These are phyloP conservation scores for Lasioglossum calceatum DNA, from an alignment of 2,888 invertebrate genomes.

Conservation along the genomic window DNA sequence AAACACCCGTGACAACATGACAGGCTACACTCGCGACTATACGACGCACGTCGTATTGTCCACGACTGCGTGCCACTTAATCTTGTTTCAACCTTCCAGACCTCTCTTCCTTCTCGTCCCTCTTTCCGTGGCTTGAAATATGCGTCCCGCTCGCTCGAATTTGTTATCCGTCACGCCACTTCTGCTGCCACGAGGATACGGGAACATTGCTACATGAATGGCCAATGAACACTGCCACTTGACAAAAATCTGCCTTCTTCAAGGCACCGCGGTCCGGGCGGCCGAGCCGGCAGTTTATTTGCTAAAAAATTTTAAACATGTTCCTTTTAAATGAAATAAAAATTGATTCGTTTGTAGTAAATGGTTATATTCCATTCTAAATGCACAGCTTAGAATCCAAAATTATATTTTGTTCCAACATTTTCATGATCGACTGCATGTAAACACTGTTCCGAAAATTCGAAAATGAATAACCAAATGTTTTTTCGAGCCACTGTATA, in stretches of 20 bases:
- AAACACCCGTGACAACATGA: slow-evolving; percentile 60
- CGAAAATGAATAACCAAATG: not conserved
- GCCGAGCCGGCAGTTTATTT: too few relatives aligned
- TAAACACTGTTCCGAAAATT: not conserved
- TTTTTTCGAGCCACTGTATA: not conserved
- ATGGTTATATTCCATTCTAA: too few relatives aligned
- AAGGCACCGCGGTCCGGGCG: too few relatives aligned
- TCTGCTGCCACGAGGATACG: slow-evolving; percentile 18
- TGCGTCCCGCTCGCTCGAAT: slow-evolving; percentile 47
- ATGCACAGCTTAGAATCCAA: too few relatives aligned
- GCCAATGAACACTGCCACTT: not conserved
- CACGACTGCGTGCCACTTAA: slow-evolving; percentile 63
- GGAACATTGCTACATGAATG: slow-evolving; percentile 1
- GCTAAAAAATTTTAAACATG: too few relatives aligned
- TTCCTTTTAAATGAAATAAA: too few relatives aligned
- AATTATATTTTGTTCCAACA: too few relatives aligned
- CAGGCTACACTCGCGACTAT: slow-evolving; percentile 51
- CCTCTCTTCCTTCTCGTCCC: slow-evolving; percentile 36
- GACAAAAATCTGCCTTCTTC: not conserved
- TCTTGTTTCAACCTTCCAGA: slow-evolving; percentile 60
- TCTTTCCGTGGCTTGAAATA: slow-evolving; percentile 43
- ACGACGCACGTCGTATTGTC: slow-evolving; percentile 69
- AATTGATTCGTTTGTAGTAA: too few relatives aligned
- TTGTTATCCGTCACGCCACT: slow-evolving; percentile 38
- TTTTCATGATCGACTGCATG: too few relatives aligned